These are phyloP conservation scores for Atta cephalotes DNA, from an alignment of 1,140 invertebrate genomes.

Conservation along the genomic window DNA sequence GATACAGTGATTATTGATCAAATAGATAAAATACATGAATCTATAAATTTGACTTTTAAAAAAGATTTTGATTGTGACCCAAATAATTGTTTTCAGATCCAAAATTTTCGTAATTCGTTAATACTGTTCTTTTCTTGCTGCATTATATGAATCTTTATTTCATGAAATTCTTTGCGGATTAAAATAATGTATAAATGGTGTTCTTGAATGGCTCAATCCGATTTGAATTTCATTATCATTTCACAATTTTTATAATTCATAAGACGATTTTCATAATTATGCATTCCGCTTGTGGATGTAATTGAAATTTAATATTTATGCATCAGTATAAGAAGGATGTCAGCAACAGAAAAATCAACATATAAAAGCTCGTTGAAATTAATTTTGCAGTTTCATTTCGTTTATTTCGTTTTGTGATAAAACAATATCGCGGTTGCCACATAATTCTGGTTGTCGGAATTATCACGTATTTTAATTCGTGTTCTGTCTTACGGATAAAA, in stretches of 20 bases:
- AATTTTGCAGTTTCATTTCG: background rate
- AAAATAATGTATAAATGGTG: background rate
- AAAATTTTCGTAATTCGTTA: background rate
- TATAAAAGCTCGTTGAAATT: background rate
- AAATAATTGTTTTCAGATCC: background rate
- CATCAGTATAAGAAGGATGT: background rate
- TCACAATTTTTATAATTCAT: constrained; percentile 9
- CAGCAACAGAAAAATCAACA: background rate
- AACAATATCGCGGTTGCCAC: background rate
- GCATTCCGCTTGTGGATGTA: background rate
- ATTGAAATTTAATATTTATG: constrained; percentile 30
- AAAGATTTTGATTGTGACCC: background rate
- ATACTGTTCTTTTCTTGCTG: background rate
- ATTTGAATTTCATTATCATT: background rate
- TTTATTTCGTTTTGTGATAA: background rate
- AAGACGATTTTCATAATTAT: background rate
- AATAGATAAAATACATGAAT: background rate
- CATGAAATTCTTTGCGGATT: background rate
- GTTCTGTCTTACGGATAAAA: background rate
- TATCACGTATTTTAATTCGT: constrained; percentile 17
- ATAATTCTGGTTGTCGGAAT: background rate
- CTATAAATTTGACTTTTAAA: background rate
- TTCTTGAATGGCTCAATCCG: background rate
- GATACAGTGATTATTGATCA: too few relatives aligned
- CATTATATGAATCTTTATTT: background rate